Evolutionary conservation across 1,140 invertebrate genomes (phyloP).

Genomic region (Arctopsyche grandis): DNA sequence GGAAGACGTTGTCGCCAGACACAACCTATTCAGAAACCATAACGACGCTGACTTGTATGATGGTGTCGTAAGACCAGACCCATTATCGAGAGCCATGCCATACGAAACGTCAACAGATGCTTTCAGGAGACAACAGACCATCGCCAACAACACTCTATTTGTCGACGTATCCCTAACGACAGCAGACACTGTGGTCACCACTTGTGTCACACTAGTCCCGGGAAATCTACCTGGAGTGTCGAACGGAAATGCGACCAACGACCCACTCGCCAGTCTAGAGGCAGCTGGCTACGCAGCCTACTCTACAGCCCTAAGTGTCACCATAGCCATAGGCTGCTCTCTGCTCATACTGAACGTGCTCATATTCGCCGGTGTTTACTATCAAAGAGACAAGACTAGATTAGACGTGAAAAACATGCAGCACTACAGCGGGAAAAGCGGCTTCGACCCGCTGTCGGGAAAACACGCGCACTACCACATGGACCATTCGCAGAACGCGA

Average conservation of each 20-base stretch:
- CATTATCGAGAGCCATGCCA: conserved; percentile 67
- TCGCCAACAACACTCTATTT: conserved; percentile 59
- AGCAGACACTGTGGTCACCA: conserved; percentile 62
- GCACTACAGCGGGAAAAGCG: conserved; percentile 73
- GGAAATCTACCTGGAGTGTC: conserved; percentile 57
- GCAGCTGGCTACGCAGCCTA: conserved; percentile 82
- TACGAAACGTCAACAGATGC: conserved; percentile 55
- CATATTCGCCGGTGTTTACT: conserved; percentile 88
- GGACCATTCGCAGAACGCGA: conserved; percentile 72
- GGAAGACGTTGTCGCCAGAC: conserved; percentile 84
- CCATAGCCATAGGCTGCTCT: conserved; percentile 89
- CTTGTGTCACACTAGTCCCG: conserved; percentile 63
- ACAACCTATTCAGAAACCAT: conserved; percentile 85
- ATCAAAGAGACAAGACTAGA: conserved; percentile 83
- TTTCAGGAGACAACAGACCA: conserved; percentile 56
- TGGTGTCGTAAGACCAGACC: conserved; percentile 83
- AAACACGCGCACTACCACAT: conserved; percentile 76
- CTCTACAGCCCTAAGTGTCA: conserved; percentile 85
- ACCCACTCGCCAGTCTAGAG: conserved; percentile 79
- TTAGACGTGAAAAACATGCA: conserved; percentile 67
- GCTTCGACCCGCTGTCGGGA: conserved; percentile 72
- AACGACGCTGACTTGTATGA: conserved; percentile 84
- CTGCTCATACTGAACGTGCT: conserved; percentile 88
- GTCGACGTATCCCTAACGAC: conserved; percentile 63
- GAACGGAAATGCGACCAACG: conserved; percentile 70